phyloP scores from a whole-genome alignment of 2,797 vertebrate genomes.

The Gephyroberyx darwinii region DNA sequence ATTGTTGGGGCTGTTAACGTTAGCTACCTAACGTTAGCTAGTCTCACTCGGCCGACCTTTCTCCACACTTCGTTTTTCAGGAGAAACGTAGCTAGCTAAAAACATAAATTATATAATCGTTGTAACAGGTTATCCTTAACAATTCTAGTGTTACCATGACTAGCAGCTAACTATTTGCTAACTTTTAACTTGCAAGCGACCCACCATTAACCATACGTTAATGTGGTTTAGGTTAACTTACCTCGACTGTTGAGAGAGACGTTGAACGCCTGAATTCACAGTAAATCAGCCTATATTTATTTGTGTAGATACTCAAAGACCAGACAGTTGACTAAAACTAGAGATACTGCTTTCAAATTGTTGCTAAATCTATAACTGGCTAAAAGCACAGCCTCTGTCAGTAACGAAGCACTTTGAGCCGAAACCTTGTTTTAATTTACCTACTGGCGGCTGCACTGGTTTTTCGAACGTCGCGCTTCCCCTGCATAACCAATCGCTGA shows the following conservation, averaged over 20 bases:
- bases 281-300: too few species aligned
- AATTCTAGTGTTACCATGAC: background rate
- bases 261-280: background rate
- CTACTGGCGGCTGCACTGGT: background rate
- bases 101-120: background rate
- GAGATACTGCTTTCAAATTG: fast-evolving
- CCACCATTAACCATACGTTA: background rate
- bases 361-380: background rate
- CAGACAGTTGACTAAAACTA: fast-evolving
- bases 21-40: too few species aligned
- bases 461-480: conserved; percentile 73
- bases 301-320: background rate
- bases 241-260: conserved; percentile 21
- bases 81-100: background rate
- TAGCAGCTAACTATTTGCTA: background rate
- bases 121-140: background rate
- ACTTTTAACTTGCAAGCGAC: background rate
- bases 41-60: too few species aligned
- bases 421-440: background rate
- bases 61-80: too few species aligned
- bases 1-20: background rate
- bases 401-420: too few species aligned
- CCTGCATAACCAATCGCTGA: conserved; percentile 5
- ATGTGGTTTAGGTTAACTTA: conserved; percentile 22
- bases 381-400: background rate